Evolutionary conservation across 2,797 vertebrate species (phyloP), one percentile per base, ranked within the genome.

Genomic region (Falco berigora): DNA sequence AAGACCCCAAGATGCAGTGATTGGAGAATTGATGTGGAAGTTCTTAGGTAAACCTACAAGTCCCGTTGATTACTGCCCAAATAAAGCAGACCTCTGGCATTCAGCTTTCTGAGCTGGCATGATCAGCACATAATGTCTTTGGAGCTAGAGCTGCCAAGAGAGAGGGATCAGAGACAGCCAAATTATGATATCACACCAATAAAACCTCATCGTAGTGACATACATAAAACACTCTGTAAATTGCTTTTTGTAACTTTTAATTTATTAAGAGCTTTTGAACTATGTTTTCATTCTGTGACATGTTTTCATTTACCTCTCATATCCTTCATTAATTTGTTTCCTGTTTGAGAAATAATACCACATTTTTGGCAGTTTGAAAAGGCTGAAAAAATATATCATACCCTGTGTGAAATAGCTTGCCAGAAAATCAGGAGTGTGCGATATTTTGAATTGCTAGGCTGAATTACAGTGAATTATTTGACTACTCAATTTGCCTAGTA

Each of bases 121-220:
- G 92, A 86, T 95, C 90, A 93, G 93, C 77, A 71, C 97, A 96
- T 97, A 98, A 98, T 95, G 97, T 96, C 97, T 98, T 97, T 92
- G 96, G 95, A 97, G 96, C 91, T 96, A 88, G 72, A 96, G 96
- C 97, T 98, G 97, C 97, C 98, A 98, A 97, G 92, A 97, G 97
- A 96, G 93, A 94, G 88, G 95, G 94, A 98, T 97, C 97, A 95
- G 97, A 98, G 96, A 92, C 96, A 97, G 98, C 98, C 98, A 98
- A 98, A 98, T 98, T 98, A 98, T 98, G 98, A 98, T 98, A 98
- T 98, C 98, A 98, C 94, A 97, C 92, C 94, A 98, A 98, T 98
- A 98, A 98, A 98, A 97, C 93, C 96, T 97, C 98, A 97, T 97
- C 88, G 13, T 36, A 96, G 96, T 98, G 98, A 98, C 98, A 98